phyloP scores from a whole-genome alignment of 2,888 invertebrate species.

The Rhodophaea formosa region DNA sequence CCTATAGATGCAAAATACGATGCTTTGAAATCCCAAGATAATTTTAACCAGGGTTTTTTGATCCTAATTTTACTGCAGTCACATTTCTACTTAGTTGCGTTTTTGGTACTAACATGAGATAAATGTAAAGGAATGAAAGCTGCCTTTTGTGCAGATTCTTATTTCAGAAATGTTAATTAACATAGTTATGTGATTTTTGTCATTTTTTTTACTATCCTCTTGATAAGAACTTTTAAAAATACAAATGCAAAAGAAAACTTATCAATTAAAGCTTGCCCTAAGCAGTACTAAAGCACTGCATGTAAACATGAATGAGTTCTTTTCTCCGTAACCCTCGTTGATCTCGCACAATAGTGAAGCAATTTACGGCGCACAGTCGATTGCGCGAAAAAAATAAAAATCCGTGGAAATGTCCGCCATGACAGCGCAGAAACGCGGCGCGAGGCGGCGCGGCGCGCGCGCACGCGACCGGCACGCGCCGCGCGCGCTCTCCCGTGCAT shows the following conservation, averaged over 20 bases:
- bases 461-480: conserved; percentile 62
- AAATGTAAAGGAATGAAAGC: no score
- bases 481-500: conserved; percentile 39
- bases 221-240: no score
- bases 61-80: no score
- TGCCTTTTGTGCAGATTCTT: no score
- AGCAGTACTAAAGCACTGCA: conserved; percentile 52
- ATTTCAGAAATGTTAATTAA: no score
- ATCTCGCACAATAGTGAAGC: conserved; percentile 60
- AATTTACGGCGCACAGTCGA: conserved; percentile 67
- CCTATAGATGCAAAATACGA: no score
- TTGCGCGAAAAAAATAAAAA: conserved; percentile 55
- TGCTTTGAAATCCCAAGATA: no score
- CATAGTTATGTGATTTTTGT: no score
- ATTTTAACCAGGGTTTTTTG: no score
- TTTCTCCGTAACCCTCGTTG: conserved; percentile 47
- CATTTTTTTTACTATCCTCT: no score
- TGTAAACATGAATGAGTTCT: conserved; percentile 58
- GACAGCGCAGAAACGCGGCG: conserved; percentile 64
- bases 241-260: not conserved
- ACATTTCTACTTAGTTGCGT: no score
- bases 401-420: conserved; percentile 61
- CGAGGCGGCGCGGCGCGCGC: conserved; percentile 42
- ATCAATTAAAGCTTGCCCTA: conserved; percentile 9
- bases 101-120: no score